Percentiles rank a stretch among this genome's conserved stretches.
Conservation (phyloP, 2,113 vertebrate genomes). For the Pollimyrus isidori region DNA sequence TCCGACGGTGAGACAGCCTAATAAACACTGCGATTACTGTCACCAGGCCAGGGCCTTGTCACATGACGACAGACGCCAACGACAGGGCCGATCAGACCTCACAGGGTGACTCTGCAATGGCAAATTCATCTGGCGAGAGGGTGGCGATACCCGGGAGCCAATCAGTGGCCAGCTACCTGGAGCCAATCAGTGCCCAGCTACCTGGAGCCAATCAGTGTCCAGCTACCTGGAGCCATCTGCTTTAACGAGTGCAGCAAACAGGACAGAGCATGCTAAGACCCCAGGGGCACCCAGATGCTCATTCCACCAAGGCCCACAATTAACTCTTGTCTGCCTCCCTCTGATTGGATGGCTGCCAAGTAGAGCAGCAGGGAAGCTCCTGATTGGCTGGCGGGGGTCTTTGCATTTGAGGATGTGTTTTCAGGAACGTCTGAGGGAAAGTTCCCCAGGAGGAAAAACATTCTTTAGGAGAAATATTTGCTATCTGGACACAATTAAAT, state of each 20-base stretch:
- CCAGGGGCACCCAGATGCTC: background rate
- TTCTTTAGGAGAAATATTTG: background rate
- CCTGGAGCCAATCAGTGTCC: background rate
- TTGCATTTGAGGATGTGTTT: background rate
- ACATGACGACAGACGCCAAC: background rate
- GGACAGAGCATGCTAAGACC: background rate
- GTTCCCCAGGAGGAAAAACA: background rate
- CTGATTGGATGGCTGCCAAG: background rate
- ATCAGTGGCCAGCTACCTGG: background rate
- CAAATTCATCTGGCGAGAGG: background rate
- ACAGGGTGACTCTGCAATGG: background rate
- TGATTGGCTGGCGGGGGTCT: background rate
- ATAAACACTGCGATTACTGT: background rate
- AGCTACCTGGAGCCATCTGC: background rate
- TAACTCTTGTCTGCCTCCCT: background rate
- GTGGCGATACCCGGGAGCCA: background rate
- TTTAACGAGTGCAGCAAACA: background rate
- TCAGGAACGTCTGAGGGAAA: background rate
- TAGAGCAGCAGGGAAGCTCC: too few relatives aligned
- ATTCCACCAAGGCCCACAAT: background rate
- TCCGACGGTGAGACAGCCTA: background rate
- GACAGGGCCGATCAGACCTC: background rate
- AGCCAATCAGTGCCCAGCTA: too few relatives aligned
- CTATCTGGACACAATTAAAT: background rate
- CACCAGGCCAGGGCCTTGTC: background rate